Evolutionary conservation across 2,113 vertebrate species (phyloP).

Genomic region (Lichenostomus cassidix): DNA sequence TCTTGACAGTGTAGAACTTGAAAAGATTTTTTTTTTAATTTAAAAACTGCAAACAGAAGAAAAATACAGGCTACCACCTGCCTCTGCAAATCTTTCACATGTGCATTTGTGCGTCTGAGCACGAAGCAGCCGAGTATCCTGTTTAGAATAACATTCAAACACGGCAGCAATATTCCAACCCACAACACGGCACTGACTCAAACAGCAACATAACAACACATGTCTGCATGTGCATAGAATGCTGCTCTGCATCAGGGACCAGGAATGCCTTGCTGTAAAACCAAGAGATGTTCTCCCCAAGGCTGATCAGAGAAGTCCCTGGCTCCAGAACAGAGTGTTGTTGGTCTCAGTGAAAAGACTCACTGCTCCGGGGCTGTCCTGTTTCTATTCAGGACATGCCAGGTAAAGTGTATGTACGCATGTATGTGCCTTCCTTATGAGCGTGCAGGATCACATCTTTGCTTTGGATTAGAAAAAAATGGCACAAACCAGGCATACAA

Average conservation of each 20-base stretch:
- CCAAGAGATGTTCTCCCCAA: neutral
- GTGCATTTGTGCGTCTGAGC: neutral
- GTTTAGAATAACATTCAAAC: neutral
- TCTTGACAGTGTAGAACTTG: slow-evolving; percentile 58
- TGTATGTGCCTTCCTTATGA: neutral
- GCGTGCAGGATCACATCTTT: neutral
- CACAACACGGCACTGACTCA: neutral
- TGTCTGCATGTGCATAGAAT: accelerated
- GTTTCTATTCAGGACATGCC: neutral
- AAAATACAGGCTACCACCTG: slow-evolving; percentile 32
- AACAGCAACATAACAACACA: neutral
- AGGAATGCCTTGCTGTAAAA: neutral
- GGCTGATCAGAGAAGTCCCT: neutral
- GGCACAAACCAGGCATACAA: neutral
- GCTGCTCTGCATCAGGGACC: neutral
- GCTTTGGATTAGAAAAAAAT: neutral
- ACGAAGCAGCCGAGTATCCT: neutral
- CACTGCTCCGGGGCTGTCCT: neutral
- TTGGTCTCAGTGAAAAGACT: neutral
- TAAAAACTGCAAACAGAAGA: slow-evolving; percentile 21
- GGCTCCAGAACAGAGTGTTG: neutral
- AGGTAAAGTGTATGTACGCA: accelerated
- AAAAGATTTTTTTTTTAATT: slow-evolving; percentile 20
- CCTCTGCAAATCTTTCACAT: neutral
- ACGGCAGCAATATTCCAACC: neutral